Percentiles rank a stretch among this genome's conserved stretches.
Conservation (phyloP, 2,888 invertebrate genomes). For the Catocala sponsa region DNA sequence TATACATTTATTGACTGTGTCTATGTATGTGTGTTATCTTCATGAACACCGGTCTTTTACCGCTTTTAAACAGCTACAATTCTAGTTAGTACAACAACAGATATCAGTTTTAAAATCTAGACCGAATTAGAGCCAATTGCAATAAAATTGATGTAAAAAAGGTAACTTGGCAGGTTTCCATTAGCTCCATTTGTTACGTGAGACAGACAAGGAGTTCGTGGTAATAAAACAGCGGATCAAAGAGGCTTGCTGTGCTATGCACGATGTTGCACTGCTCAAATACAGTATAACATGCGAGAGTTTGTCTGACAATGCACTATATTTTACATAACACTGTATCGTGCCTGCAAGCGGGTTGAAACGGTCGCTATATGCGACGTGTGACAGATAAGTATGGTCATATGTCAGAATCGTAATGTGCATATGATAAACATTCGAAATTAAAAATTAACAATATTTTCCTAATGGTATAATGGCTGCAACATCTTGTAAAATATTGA, state of each 20-base stretch:
- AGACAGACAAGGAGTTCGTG: conserved; percentile 32
- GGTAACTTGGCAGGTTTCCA: conserved; percentile 42
- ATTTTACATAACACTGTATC: background rate
- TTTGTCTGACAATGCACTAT: background rate
- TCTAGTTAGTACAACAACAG: background rate
- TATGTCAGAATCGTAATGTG: too few relatives aligned
- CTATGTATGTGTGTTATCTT: too few relatives aligned
- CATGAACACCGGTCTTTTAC: too few relatives aligned
- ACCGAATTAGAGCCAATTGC: conserved; percentile 4
- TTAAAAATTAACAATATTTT: too few relatives aligned
- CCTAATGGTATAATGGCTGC: too few relatives aligned
- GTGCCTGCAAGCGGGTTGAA: too few relatives aligned
- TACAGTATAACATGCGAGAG: background rate
- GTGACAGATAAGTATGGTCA: too few relatives aligned
- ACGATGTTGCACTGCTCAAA: conserved; percentile 12
- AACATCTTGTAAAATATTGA: too few relatives aligned
- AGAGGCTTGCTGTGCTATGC: conserved; percentile 9
- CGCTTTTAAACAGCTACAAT: too few relatives aligned
- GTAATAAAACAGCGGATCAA: conserved; percentile 10
- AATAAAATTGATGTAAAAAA: conserved; percentile 23
- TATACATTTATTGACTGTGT: too few relatives aligned
- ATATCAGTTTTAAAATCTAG: background rate
- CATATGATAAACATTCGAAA: too few relatives aligned
- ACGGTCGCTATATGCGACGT: too few relatives aligned
- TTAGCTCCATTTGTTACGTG: conserved; percentile 22